Evolutionary conservation across 1,140 invertebrate genomes (phyloP), one percentile per base, ranked within the genome.

Genomic region (Pseudomyrmex gracilis): DNA sequence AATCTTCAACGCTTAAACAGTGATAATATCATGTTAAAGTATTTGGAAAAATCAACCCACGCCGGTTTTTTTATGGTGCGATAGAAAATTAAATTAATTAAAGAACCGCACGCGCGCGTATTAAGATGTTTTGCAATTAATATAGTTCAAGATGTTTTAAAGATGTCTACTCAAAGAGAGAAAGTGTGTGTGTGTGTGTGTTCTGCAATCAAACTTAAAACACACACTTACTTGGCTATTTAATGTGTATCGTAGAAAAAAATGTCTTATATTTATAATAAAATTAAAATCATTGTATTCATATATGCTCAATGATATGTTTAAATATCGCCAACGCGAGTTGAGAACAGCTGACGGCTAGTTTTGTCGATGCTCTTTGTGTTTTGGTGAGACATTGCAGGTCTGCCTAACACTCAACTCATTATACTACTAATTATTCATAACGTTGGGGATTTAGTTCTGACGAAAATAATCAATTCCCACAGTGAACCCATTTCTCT

Each of bases 341-440:
- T 94, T 94, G 93, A 93, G 93, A 93, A 94, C 93, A 93, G 83
- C 90, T 89, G 85, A 87, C 66, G 74, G 89, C 91, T 87, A 92
- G 90, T 93, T 91, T 93, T 92, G 89, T 93, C 84, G 82, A 89
- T 78, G 66, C 57, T 87, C 85, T 91, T 94, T 94, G 93, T 94
- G 84, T 90, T 84, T 84, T 91, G 89, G 92, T 92, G 93, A 93
- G 92, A 93, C 93, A 91, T 92, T 91, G 90, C 93, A 91, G 91
- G 89, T 92, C 90, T 93, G 89, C 91, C 90, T 92, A 89, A 93
- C 93, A 94, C 94, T 94, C 91, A 92, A 90, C 93, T 94, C 94
- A 94, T 94, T 94, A 94, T 94, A 93, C 89, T 90, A 93, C 94
- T 94, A 94, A 94, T 94, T 94, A 94, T 94, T 94, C 90, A 92